Conservation (phyloP, 2,113 vertebrate genomes). For the Diglossa brunneiventris region DNA sequence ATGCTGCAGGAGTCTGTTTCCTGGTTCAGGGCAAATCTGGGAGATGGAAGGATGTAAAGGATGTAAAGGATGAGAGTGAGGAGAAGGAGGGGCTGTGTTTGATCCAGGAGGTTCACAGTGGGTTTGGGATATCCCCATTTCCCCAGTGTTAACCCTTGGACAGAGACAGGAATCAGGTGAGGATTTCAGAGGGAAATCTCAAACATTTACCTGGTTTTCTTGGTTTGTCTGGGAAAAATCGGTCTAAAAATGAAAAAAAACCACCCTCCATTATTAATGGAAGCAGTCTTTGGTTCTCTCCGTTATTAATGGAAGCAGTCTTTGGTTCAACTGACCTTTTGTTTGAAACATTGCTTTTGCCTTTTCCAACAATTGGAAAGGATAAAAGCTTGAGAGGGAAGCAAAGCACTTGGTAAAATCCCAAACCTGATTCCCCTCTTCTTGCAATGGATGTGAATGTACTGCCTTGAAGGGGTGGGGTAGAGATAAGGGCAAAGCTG, state of each 20-base stretch:
- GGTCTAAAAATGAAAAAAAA: accelerated
- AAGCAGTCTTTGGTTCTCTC: background rate
- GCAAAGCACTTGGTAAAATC: background rate
- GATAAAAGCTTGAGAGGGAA: background rate
- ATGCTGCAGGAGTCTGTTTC: no score
- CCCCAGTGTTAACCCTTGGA: accelerated
- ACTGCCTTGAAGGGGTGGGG: background rate
- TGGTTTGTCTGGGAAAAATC: background rate
- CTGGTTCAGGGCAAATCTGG: no score
- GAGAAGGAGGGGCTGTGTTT: background rate
- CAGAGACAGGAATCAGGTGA: background rate
- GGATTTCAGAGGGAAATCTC: background rate
- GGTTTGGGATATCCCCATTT: background rate
- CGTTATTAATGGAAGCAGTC: background rate
- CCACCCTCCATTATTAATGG: background rate
- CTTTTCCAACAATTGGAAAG: background rate
- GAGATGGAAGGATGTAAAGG: no score
- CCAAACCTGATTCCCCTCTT: accelerated
- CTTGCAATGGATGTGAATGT: accelerated
- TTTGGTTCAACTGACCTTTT: background rate
- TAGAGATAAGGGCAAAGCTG: background rate
- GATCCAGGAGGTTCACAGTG: accelerated
- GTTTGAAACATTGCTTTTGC: background rate
- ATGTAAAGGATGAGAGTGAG: background rate
- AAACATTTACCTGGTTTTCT: accelerated